phyloP scores from a whole-genome alignment of 2,797 vertebrate species.

The Coranthus polyacanthus region DNA sequence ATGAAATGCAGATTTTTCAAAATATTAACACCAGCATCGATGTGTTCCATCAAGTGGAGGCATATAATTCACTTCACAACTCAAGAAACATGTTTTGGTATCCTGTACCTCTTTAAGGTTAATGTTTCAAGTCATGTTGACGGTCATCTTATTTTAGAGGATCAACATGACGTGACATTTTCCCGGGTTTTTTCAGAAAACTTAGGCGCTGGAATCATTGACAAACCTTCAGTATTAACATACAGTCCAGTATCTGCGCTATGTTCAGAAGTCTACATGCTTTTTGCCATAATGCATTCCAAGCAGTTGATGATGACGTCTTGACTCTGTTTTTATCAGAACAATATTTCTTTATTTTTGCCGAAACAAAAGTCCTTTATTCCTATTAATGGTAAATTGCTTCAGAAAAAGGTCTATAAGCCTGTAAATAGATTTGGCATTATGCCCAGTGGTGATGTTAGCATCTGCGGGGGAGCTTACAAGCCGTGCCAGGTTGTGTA shows the following conservation, averaged over 20 bases:
- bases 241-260: neutral
- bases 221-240: too few relatives aligned
- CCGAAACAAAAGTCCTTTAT: slow-evolving; percentile 20
- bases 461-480: slow-evolving; percentile 46
- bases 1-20: too few relatives aligned
- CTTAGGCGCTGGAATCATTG: too few relatives aligned
- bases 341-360: slow-evolving; percentile 15
- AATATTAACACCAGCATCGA: too few relatives aligned
- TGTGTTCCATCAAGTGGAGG: too few relatives aligned
- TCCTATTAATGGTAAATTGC: slow-evolving; percentile 35
- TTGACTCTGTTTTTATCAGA: slow-evolving; percentile 1
- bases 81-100: too few relatives aligned
- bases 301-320: slow-evolving; percentile 5
- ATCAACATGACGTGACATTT: too few relatives aligned
- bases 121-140: too few relatives aligned
- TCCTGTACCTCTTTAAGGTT: too few relatives aligned
- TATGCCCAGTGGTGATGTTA: slow-evolving; percentile 30
- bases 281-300: neutral
- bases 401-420: slow-evolving; percentile 30
- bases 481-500: slow-evolving; percentile 48
- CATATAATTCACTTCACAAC: too few relatives aligned
- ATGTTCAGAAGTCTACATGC: neutral
- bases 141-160: too few relatives aligned
- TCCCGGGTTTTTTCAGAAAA: too few relatives aligned
- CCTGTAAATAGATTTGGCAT: slow-evolving; percentile 59